phyloP scores from a whole-genome alignment of 2,113 vertebrate genomes.

The Lichenostomus cassidix region DNA sequence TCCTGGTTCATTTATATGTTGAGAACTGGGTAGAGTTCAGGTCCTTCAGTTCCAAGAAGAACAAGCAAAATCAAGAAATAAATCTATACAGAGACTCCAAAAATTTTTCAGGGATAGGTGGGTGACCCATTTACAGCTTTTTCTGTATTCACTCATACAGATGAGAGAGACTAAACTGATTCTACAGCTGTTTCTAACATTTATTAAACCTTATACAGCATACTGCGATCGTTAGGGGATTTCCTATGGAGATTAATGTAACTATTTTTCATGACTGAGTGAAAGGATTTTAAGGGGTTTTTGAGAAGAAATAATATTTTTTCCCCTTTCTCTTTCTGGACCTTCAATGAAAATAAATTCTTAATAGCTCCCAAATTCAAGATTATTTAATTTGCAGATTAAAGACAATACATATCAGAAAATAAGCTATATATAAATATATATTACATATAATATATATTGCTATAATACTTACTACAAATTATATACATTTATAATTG shows the following conservation, averaged over 20 bases:
- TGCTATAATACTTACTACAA: too few relatives aligned
- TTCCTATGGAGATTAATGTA: background rate
- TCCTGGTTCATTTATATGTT: background rate
- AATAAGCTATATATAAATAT: background rate
- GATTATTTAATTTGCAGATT: background rate
- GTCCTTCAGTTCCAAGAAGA: background rate
- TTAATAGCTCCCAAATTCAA: background rate
- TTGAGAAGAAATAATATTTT: background rate
- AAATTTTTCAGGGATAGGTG: background rate
- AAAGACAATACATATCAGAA: background rate
- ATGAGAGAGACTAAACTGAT: background rate
- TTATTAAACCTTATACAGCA: background rate
- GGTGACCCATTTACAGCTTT: background rate
- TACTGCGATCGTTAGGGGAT: background rate
- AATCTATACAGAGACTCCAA: background rate
- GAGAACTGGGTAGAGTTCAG: background rate
- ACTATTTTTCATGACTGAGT: background rate
- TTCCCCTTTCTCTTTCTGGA: background rate
- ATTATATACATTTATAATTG: background rate
- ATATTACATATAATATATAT: background rate
- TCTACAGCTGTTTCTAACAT: background rate
- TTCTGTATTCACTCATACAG: background rate
- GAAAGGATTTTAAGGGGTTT: background rate
- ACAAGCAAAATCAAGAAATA: background rate
- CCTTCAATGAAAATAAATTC: background rate